Base-by-base conservation (phyloP, 2,113 vertebrate species). In the Grus americana region DNA sequence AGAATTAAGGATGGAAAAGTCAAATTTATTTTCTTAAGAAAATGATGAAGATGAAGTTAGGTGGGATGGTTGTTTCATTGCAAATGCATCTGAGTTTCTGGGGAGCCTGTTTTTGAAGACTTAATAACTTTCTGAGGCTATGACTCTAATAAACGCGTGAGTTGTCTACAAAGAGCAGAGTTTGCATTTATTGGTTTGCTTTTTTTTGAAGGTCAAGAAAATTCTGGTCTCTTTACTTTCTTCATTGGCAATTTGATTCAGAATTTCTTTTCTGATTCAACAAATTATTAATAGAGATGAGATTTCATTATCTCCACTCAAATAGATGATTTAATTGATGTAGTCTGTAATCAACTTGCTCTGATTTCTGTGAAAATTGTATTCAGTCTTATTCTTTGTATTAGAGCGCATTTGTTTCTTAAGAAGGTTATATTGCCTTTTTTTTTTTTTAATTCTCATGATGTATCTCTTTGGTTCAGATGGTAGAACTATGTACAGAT, bases 241-340 rank as follows among this genome's bases (percentile, higher is more conserved):
- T 61, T 86, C 15, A 44, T 38, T 80, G 19, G 38, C 67, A 88
- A 49, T 68, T 86, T 76, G 63, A 70, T 90, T 92, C 52, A 59
- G 32, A 84, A 54, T 93, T 93, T 92, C 13, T 88, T 79, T 82
- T 88, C 22, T 3, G 16, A 70, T 61, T 87, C 61, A 79, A 44
- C 26, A 81, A 68, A 84, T 88, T 86, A 81, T 72, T 87, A 94
- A 71, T 78, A 86, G 78, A 91, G 66, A 61, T 40, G 50, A 85
- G 54, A 57, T 80, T 94, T 94, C 40, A 52, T 94, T 94, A 83
- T 79, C n/a, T 87, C 40, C 46, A 76, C 58, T 30, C 86, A 92
- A 93, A 74, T 58, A 32, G 66, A 67, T 91, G 10, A 63, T 90
- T 91, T 92, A 84, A 67, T 88, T 78, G 40, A 65, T 80, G 24